These are phyloP conservation scores for Crioceris asparagi DNA, from an alignment of 2,888 invertebrate genomes.

Conservation along the genomic window DNA sequence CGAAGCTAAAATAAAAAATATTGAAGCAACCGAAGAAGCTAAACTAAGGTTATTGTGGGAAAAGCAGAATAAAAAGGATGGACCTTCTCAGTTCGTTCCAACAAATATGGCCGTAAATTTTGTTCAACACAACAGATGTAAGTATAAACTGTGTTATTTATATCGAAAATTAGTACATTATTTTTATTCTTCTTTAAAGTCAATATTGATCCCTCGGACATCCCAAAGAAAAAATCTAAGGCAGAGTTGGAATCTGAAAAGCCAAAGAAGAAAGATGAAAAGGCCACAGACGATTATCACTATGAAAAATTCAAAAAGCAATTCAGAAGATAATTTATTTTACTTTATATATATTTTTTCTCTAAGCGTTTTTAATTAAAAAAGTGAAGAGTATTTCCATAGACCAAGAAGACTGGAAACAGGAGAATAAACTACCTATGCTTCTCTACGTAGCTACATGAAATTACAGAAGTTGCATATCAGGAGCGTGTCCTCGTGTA, in stretches of 20 bases:
- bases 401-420: too few species aligned
- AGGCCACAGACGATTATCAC: slow-evolving; percentile 94
- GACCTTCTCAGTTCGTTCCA: slow-evolving; percentile 90
- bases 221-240: slow-evolving; percentile 48
- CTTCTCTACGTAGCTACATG: too few species aligned
- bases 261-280: slow-evolving; percentile 68
- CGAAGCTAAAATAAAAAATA: slow-evolving; percentile 96
- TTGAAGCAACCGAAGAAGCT: slow-evolving; percentile 98
- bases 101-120: slow-evolving; percentile 98
- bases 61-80: slow-evolving; percentile 82
- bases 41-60: slow-evolving; percentile 87
- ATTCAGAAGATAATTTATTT: slow-evolving; percentile 64
- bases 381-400: too few species aligned
- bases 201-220: slow-evolving; percentile 68
- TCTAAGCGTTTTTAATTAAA: too few species aligned
- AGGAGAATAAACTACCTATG: too few species aligned
- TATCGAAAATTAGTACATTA: background rate
- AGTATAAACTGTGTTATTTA: slow-evolving; percentile 28
- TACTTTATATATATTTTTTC: too few species aligned
- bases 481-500: too few species aligned
- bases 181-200: slow-evolving; percentile 44
- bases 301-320: slow-evolving; percentile 96
- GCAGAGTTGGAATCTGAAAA: slow-evolving; percentile 45
- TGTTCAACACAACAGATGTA: slow-evolving; percentile 93
- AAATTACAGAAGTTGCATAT: too few species aligned